Conservation (phyloP, 2,888 invertebrate species). For the Drosophila antonietae region DNA sequence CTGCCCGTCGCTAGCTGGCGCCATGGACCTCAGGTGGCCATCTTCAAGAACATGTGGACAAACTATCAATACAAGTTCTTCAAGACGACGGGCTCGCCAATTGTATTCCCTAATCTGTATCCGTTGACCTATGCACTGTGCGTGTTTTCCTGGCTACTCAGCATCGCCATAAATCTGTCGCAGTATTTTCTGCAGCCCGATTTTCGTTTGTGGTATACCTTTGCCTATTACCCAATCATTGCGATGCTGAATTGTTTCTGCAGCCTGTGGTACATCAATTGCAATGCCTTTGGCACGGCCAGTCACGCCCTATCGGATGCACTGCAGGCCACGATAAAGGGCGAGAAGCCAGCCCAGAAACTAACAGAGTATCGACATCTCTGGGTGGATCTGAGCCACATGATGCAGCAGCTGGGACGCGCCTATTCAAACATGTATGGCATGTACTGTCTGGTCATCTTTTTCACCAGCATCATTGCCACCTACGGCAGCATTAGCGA, state of each 20-base stretch:
- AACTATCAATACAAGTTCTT: conserved; percentile 88
- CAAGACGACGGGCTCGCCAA: conserved; percentile 86
- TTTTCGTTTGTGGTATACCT: conserved; percentile 90
- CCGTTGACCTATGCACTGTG: conserved; percentile 88
- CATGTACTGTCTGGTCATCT: conserved; percentile 90
- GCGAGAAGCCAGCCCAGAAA: conserved; percentile 88
- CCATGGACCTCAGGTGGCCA: conserved; percentile 89
- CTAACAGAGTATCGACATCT: conserved; percentile 89
- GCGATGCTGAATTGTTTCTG: conserved; percentile 91
- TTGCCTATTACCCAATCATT: conserved; percentile 90
- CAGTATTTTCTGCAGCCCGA: conserved; percentile 90
- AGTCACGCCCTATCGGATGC: conserved; percentile 88
- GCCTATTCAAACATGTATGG: conserved; percentile 92
- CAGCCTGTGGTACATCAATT: conserved; percentile 89
- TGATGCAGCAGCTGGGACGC: conserved; percentile 91
- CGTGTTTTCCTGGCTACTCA: conserved; percentile 88
- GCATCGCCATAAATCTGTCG: conserved; percentile 88
- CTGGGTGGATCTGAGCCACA: conserved; percentile 90
- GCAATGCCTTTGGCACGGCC: conserved; percentile 88
- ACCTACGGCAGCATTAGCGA: conserved; percentile 90
- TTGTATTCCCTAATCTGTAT: conserved; percentile 88
- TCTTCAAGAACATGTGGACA: conserved; percentile 92
- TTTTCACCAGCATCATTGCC: conserved; percentile 90
- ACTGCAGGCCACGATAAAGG: conserved; percentile 87
- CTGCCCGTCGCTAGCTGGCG: conserved; percentile 90